Conservation (phyloP, 92 coral and sea anemone species). For the Parazoanthus atlanticus region DNA sequence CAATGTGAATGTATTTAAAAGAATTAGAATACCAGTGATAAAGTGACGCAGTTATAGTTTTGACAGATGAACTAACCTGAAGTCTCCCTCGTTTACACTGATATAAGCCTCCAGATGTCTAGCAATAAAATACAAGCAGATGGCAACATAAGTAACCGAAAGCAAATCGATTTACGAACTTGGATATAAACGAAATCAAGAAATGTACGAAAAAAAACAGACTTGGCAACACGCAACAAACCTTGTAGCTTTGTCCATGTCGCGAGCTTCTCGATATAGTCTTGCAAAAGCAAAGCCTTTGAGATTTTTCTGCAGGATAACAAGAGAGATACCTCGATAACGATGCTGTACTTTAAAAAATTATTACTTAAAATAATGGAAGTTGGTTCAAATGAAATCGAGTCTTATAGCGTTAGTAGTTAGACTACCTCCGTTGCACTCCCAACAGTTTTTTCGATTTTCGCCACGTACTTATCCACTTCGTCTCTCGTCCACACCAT, state of each 20-base stretch:
- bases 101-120: constrained; percentile 88
- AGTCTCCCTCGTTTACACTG: constrained; percentile 87
- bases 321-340: not conserved
- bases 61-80: constrained; percentile 61
- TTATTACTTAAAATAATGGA: not conserved
- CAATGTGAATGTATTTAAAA: too few species aligned
- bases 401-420: not conserved
- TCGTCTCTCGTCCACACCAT: constrained; percentile 91
- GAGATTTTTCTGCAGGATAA: constrained; percentile 75
- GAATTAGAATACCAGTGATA: not conserved
- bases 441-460: constrained; percentile 66
- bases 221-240: constrained; percentile 28
- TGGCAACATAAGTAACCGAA: not conserved
- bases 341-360: not conserved
- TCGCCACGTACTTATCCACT: constrained; percentile 86
- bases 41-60: not conserved
- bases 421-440: constrained; percentile 73
- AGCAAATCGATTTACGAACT: not conserved
- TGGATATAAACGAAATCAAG: not conserved
- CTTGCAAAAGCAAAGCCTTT: constrained; percentile 95
- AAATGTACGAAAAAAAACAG: constrained; percentile 4
- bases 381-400: not conserved
- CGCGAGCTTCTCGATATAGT: constrained; percentile 85
- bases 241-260: constrained; percentile 82
- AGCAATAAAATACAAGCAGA: constrained; percentile 1